phyloP scores from a whole-genome alignment of 2,113 vertebrate genomes.

The Cariama cristata region DNA sequence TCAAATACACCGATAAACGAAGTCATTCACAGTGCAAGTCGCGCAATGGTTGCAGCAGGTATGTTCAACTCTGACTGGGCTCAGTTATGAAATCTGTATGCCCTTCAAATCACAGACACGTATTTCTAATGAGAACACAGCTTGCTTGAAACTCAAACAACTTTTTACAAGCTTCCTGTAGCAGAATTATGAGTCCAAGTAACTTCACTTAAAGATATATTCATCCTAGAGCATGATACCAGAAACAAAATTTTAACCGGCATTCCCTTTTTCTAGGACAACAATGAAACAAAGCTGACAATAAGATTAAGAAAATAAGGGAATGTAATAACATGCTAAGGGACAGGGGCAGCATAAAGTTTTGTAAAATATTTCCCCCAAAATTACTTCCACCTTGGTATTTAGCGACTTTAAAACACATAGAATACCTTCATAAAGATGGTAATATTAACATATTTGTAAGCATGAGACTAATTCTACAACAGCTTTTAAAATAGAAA shows the following conservation, averaged over 20 bases:
- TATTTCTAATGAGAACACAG: not conserved
- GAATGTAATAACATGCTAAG: not conserved
- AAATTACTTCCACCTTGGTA: not conserved
- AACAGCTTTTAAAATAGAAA: not conserved
- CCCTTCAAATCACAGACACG: not conserved
- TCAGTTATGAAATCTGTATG: not conserved
- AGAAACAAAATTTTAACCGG: not conserved
- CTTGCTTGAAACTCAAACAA: not conserved
- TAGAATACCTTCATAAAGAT: not conserved
- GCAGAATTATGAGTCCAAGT: not conserved
- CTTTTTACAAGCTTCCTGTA: not conserved
- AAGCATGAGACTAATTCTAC: not conserved
- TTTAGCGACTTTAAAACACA: not conserved
- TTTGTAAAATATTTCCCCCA: not conserved
- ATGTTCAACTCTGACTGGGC: not conserved
- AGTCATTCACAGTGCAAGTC: not conserved
- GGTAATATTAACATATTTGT: not conserved
- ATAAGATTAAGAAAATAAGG: not conserved
- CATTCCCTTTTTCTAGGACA: not conserved
- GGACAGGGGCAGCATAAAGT: not conserved
- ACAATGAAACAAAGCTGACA: not conserved
- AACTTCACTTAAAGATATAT: not conserved
- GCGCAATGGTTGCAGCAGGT: not conserved
- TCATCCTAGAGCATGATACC: not conserved
- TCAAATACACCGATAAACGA: not conserved